A percentile compares a stretch with the other conserved stretches of the same genome.
Conservation (phyloP, 30 jellyfish, hydroid and myxozoan genomes). For the Chironex yamaguchii region DNA sequence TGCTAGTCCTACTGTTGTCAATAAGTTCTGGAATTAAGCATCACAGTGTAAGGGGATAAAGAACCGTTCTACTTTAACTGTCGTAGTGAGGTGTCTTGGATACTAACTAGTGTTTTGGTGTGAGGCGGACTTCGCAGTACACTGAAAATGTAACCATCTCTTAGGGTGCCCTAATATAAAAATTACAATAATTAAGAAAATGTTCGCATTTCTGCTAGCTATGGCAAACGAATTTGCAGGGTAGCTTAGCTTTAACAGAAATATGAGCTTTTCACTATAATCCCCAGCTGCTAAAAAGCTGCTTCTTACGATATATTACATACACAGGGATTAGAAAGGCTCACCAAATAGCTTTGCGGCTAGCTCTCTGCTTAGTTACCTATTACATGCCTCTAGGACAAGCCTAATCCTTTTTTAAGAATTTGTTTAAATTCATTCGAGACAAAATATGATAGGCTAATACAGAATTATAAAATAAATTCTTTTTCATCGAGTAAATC, state of each 20-base stretch:
- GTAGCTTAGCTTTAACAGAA: background rate
- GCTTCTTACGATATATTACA: background rate
- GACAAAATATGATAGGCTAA: background rate
- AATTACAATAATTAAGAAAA: too few relatives aligned
- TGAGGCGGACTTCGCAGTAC: too few relatives aligned
- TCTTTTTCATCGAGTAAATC: background rate
- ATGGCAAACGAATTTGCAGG: background rate
- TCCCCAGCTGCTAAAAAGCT: background rate
- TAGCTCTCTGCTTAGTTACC: background rate
- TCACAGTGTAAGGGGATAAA: too few relatives aligned
- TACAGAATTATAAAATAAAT: background rate
- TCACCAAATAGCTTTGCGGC: background rate
- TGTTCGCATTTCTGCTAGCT: too few relatives aligned
- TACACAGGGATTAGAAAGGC: background rate
- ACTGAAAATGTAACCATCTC: too few relatives aligned
- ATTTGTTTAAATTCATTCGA: background rate
- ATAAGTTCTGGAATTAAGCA: too few relatives aligned
- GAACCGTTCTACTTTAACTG: too few relatives aligned
- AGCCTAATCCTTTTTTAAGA: background rate
- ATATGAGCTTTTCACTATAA: background rate
- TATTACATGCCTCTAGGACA: background rate
- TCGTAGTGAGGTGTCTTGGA: too few relatives aligned
- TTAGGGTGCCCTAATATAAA: too few relatives aligned
- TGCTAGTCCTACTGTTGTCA: too few relatives aligned
- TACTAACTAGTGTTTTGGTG: too few relatives aligned